Evolutionary conservation across 2,888 invertebrate genomes (phyloP).

Genomic region (Heliothis peltigera): DNA sequence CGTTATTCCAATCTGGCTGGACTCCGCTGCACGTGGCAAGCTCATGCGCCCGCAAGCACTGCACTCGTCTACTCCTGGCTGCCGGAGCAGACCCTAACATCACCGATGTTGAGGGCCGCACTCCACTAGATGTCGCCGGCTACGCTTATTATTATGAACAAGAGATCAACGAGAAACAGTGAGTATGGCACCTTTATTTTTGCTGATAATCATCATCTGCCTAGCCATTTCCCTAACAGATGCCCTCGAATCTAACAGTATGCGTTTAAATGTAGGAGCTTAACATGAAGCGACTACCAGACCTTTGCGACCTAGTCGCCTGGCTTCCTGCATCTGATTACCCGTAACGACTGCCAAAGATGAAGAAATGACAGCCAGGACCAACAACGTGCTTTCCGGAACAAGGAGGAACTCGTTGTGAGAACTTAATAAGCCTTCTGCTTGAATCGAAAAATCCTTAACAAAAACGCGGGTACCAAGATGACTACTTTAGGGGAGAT

Average conservation of each 20-base stretch:
- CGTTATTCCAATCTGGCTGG: slow-evolving; percentile 87
- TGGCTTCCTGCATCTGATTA: too few species aligned
- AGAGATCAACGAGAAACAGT: slow-evolving; percentile 67
- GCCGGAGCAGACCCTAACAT: slow-evolving; percentile 86
- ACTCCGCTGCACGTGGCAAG: slow-evolving; percentile 91
- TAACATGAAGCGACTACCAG: not conserved
- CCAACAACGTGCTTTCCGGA: too few species aligned
- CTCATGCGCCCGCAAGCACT: slow-evolving; percentile 84
- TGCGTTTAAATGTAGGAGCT: not conserved
- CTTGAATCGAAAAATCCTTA: too few species aligned
- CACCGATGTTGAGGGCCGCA: slow-evolving; percentile 80
- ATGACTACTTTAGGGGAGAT: too few species aligned
- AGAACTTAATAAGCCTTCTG: too few species aligned
- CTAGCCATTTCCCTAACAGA: not conserved
- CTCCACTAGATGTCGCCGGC: slow-evolving; percentile 87
- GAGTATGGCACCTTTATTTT: slow-evolving; percentile 39
- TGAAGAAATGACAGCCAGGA: too few species aligned
- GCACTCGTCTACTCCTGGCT: slow-evolving; percentile 86
- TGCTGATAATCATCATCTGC: not conserved
- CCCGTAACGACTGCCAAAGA: too few species aligned
- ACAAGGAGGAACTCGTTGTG: too few species aligned
- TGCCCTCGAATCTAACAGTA: too few species aligned
- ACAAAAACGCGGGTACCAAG: too few species aligned
- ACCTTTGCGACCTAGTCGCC: too few species aligned
- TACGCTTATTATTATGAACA: slow-evolving; percentile 76